Evolutionary conservation across 2,113 vertebrate genomes (phyloP).

Genomic region (Phyllostomus hastatus): DNA sequence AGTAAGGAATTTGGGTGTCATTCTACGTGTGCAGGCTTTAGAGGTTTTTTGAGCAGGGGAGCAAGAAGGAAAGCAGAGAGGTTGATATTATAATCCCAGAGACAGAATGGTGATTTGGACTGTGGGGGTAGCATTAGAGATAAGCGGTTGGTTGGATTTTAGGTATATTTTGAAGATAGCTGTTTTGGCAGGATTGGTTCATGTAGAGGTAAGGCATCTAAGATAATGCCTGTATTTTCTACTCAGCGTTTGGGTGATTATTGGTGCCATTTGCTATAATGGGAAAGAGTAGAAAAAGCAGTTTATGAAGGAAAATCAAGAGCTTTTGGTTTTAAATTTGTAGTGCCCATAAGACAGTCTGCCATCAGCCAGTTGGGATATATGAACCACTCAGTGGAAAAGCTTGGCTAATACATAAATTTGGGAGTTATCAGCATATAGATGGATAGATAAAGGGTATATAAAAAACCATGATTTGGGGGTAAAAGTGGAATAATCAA

Average conservation of each 20-base stretch:
- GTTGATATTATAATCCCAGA: background rate
- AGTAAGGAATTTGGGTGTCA: background rate
- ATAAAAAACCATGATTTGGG: background rate
- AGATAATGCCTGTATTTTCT: background rate
- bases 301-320: background rate
- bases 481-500: background rate
- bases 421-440: background rate
- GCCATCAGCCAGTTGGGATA: background rate
- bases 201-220: background rate
- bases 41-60: background rate
- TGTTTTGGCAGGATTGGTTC: background rate
- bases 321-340: constrained; percentile 30
- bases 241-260: background rate
- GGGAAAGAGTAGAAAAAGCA: background rate
- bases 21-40: background rate
- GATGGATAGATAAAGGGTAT: background rate
- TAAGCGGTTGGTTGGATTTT: background rate
- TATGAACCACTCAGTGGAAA: background rate
- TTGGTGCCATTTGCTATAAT: background rate
- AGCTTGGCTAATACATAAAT: background rate
- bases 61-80: background rate
- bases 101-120: background rate
- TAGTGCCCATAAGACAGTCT: background rate
- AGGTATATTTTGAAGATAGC: background rate
- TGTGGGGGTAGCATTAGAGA: background rate